phyloP scores from a whole-genome alignment of 2,888 invertebrate species.

The Masnerella sp. region DNA sequence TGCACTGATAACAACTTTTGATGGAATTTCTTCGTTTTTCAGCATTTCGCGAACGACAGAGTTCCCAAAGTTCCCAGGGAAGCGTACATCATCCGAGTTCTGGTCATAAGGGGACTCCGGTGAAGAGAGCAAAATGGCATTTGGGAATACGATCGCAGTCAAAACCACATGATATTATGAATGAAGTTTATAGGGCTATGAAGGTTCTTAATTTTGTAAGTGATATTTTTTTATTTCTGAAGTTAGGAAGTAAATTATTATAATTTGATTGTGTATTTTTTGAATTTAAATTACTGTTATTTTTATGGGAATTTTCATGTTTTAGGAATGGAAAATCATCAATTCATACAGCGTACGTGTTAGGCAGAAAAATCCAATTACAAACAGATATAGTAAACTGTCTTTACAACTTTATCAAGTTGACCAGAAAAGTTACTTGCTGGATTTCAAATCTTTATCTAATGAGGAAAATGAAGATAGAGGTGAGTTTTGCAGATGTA shows the following conservation, averaged over 20 bases:
- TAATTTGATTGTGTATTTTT: too few species aligned
- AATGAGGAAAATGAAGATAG: constrained; percentile 83
- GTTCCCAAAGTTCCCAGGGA: constrained; percentile 66
- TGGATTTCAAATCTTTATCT: constrained; percentile 97
- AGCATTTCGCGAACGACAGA: constrained; percentile 78
- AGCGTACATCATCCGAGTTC: constrained; percentile 66
- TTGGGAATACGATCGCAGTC: constrained; percentile 99
- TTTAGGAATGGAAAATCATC: constrained; percentile 97
- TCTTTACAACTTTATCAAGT: constrained; percentile 99
- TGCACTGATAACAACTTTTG: too few species aligned
- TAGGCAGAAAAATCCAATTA: constrained; percentile 91
- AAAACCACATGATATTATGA: constrained; percentile 99
- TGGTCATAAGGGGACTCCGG: constrained; percentile 83
- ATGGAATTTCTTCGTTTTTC: too few species aligned
- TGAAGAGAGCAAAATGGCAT: constrained; percentile 99
- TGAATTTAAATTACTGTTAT: too few species aligned
- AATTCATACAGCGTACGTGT: constrained; percentile 98
- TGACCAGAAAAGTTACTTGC: constrained; percentile 96
- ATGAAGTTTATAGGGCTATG: constrained; percentile 99
- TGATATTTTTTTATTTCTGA: constrained; percentile 54
- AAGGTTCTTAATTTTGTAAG: constrained; percentile 94
- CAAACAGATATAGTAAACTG: constrained; percentile 95
- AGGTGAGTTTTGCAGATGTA: too few species aligned
- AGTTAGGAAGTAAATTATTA: too few species aligned
- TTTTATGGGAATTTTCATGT: constrained; percentile 43